Evolutionary conservation across 2,797 vertebrate genomes (phyloP).

Genomic region (Falco berigora): DNA sequence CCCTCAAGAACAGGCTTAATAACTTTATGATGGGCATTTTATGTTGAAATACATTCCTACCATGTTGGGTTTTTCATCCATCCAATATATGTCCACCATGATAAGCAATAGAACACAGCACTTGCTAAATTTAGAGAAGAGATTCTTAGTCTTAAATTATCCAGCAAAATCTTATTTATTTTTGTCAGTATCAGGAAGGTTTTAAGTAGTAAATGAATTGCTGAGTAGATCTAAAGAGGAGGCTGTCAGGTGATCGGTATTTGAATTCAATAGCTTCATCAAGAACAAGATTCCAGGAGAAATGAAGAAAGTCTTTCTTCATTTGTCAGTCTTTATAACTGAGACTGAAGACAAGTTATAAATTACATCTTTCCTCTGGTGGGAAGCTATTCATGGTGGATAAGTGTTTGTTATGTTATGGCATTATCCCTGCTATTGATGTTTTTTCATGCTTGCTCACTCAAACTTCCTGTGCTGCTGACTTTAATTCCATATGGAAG

Average conservation of each 20-base stretch:
- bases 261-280: background rate
- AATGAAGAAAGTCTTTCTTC: background rate
- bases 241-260: background rate
- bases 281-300: background rate
- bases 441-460: background rate
- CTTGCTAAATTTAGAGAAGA: background rate
- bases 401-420: background rate
- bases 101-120: background rate
- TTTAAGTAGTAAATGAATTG: conserved; percentile 2
- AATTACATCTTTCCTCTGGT: background rate
- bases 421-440: background rate
- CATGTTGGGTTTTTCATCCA: background rate
- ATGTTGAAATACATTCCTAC: background rate
- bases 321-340: background rate
- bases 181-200: background rate
- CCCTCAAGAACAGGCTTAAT: conserved; percentile 22
- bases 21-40: background rate
- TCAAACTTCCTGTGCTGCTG: conserved; percentile 9
- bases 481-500: background rate
- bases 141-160: background rate
- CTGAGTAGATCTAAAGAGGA: background rate
- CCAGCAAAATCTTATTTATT: background rate
- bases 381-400: background rate
- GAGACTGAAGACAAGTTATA: background rate
- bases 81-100: background rate